These are phyloP conservation scores for Drosophila neonasuta DNA, from an alignment of 2,888 invertebrate genomes.

Conservation along the genomic window DNA sequence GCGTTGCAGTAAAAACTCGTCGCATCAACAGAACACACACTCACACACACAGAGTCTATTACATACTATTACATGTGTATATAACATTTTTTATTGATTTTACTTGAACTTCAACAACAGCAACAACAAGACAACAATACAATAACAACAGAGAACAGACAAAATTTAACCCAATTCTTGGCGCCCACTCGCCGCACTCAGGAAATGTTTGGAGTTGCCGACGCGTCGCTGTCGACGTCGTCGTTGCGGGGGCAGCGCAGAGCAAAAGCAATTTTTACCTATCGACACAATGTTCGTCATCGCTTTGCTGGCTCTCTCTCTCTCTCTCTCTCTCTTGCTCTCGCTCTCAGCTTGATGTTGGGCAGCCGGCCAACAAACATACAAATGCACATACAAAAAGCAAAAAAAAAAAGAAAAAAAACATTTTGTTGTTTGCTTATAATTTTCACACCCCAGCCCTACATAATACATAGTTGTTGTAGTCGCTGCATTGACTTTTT, in stretches of 20 bases:
- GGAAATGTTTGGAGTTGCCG: constrained; percentile 53
- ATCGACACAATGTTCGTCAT: constrained; percentile 50
- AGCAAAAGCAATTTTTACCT: constrained; percentile 53
- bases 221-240: constrained; percentile 1
- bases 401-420: constrained; percentile 14
- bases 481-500: constrained; percentile 71
- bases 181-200: constrained; percentile 54
- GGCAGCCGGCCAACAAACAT: constrained; percentile 62
- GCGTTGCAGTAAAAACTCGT: constrained; percentile 37
- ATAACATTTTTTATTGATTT: constrained; percentile 60
- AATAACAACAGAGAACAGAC: constrained; percentile 23
- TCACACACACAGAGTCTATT: background rate
- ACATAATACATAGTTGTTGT: constrained; percentile 34
- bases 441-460: constrained; percentile 60
- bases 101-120: constrained; percentile 59
- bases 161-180: constrained; percentile 65
- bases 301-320: constrained; percentile 13
- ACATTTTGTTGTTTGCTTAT: constrained; percentile 52
- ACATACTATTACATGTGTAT: constrained; percentile 5
- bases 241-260: background rate
- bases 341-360: constrained; percentile 33
- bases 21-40: constrained; percentile 11
- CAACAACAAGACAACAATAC: constrained; percentile 7
- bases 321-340: background rate
- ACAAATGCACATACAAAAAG: constrained; percentile 20